Evolutionary conservation across 2,888 invertebrate genomes (phyloP).

Genomic region (Nomada ferruginata): DNA sequence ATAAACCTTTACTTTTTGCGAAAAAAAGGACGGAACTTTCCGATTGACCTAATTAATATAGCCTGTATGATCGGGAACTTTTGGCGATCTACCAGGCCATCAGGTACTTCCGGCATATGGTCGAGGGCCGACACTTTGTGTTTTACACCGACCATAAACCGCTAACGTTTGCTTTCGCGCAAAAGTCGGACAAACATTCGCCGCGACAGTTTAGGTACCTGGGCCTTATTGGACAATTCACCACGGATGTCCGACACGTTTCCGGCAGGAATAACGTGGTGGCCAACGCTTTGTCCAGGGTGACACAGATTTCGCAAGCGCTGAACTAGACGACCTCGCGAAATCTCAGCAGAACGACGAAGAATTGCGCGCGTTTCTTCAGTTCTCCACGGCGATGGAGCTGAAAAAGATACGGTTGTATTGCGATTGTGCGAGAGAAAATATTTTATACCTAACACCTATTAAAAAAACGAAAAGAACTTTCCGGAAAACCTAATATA

Average conservation of each 20-base stretch:
- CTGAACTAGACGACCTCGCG: not conserved
- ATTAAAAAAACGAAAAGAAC: too few species aligned
- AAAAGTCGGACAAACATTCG: not conserved
- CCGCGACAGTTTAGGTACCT: not conserved
- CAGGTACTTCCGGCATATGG: not conserved
- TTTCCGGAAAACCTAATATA: too few species aligned
- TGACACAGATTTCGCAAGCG: not conserved
- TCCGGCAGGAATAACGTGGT: not conserved
- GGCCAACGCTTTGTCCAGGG: conserved; percentile 4
- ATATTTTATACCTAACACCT: too few species aligned
- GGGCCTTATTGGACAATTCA: not conserved
- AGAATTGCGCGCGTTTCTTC: not conserved
- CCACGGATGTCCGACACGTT: conserved; percentile 6
- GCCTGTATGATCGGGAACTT: conserved; percentile 10
- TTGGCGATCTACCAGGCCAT: not conserved
- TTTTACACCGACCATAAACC: conserved; percentile 11
- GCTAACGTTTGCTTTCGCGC: not conserved
- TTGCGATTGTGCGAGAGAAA: too few species aligned
- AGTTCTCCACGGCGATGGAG: too few species aligned
- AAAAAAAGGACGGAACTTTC: too few species aligned
- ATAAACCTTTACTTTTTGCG: too few species aligned
- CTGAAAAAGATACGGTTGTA: too few species aligned
- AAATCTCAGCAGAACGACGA: not conserved
- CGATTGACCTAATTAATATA: not conserved
- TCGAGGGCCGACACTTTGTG: not conserved